These are phyloP conservation scores for Bufotes viridis DNA, from an alignment of 2,797 vertebrate genomes.

Conservation along the genomic window DNA sequence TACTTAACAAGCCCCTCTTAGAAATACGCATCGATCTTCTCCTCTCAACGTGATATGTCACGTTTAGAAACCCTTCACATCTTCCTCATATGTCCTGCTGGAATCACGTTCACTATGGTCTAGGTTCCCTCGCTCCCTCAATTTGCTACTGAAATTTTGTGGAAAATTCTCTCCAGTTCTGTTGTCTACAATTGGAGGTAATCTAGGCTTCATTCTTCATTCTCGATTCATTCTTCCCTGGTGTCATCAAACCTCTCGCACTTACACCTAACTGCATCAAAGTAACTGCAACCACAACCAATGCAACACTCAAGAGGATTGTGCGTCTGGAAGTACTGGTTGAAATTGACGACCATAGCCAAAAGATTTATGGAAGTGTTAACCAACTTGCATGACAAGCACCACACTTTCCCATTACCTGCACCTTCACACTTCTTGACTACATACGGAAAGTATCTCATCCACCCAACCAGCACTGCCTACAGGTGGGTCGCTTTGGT, in stretches of 20 bases:
- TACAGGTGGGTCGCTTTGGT: too few species aligned
- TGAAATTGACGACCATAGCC: neutral
- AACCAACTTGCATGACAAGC: neutral
- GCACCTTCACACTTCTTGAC: neutral
- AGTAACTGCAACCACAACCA: neutral
- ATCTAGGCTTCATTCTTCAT: neutral
- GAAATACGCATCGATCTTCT: constrained; percentile 2
- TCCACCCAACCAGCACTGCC: too few species aligned
- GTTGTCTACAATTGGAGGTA: neutral
- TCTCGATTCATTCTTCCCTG: too few species aligned
- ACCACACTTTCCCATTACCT: neutral
- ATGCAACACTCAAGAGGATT: neutral
- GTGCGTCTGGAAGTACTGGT: neutral
- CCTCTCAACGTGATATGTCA: neutral
- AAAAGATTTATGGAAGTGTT: neutral
- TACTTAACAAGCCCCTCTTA: neutral
- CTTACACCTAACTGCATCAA: neutral
- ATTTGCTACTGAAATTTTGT: neutral
- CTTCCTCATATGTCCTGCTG: neutral
- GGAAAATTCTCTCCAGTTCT: neutral
- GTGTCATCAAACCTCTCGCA: too few species aligned
- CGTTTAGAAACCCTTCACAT: neutral
- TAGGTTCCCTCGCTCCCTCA: neutral
- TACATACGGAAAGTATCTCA: too few species aligned
- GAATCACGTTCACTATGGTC: neutral